Base-by-base conservation (phyloP, 2,113 vertebrate genomes). In the Lethenteron camtschaticum region DNA sequence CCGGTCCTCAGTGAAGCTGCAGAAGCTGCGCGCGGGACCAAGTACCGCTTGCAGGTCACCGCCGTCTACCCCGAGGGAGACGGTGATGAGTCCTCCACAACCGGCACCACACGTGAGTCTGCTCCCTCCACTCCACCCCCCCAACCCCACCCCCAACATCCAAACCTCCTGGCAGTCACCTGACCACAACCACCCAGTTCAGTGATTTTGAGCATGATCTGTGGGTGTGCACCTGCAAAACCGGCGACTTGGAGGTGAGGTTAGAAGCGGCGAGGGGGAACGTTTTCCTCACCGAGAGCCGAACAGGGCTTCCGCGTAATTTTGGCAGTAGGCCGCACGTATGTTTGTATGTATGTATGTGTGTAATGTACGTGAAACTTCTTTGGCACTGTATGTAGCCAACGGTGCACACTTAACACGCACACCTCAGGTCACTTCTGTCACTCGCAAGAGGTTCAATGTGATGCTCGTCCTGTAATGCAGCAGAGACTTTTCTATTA, bases 11-110 rank as follows among this genome's bases (percentile, higher is more conserved):
- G 86, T 86, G 70, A 81, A 84, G 68, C 78, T 99, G 24, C 87
- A 85, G 72, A 86, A 85, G 8, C 81, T 99, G 56, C 76, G 79
- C 1, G 77, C 90, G 10, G 89, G 75, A 96, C 89, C 0, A 87
- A 87, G 0, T 99, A 96, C 78, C 90, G 87, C 84, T 89, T 99
- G 73, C 94, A 84, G 0, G 81, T 99, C 70, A 85, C 87, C 75
- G 86, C 90, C 70, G 70, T 96, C 70, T 96, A 96, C 0, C 81
- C 83, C 16, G 94, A 99, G 72, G 90, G 86, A 18, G 84, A 86
- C 18, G 94, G 90, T 41, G 83, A 85, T 3, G 80, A 83, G 11
- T 78, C 95, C 57, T 85, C 78, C 8, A 92, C 88, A 71, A 85
- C 83, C 68, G 94, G 92, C 74, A 85, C 80, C 70, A 99, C 94